A percentile compares a stretch with the other conserved stretches of the same genome.
phyloP scores from a whole-genome alignment of 2,888 invertebrate genomes.

The Eledona agricola region DNA sequence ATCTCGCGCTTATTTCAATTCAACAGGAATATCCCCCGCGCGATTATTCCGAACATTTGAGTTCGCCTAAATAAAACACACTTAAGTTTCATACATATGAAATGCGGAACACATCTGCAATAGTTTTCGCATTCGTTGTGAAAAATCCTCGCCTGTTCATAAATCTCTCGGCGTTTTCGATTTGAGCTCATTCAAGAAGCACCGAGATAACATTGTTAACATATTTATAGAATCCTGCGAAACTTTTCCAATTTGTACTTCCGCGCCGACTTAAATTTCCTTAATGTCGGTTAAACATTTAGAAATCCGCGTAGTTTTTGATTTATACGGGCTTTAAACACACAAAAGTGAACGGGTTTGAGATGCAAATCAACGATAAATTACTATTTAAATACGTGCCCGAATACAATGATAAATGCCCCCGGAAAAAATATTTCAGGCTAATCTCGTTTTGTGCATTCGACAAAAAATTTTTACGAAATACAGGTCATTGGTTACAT shows the following conservation, averaged over 20 bases:
- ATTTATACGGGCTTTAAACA: slow-evolving; percentile 5
- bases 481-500: slow-evolving; percentile 10
- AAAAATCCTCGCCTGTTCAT: slow-evolving; percentile 10
- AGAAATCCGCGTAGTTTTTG: slow-evolving; percentile 19
- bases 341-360: slow-evolving; percentile 1
- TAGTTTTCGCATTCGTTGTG: slow-evolving; percentile 14
- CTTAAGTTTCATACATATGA: slow-evolving; percentile 10
- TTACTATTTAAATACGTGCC: too few species aligned
- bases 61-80: slow-evolving; percentile 19
- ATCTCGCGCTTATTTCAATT: too few species aligned
- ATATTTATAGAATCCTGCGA: slow-evolving; percentile 26
- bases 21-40: too few species aligned
- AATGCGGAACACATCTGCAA: slow-evolving; percentile 20
- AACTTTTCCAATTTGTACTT: slow-evolving; percentile 32
- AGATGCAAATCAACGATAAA: too few species aligned
- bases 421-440: too few species aligned
- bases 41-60: too few species aligned
- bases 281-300: slow-evolving; percentile 19
- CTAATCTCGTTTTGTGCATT: slow-evolving; percentile 2
- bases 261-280: slow-evolving; percentile 10
- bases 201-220: slow-evolving; percentile 26
- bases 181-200: slow-evolving; percentile 12
- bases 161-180: too few species aligned
- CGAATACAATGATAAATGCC: too few species aligned
- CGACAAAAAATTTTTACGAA: not conserved